Percentiles rank a stretch among this genome's conserved stretches.
Evolutionary conservation across 1,140 invertebrate genomes (phyloP).

Genomic region (Apis dorsata): DNA sequence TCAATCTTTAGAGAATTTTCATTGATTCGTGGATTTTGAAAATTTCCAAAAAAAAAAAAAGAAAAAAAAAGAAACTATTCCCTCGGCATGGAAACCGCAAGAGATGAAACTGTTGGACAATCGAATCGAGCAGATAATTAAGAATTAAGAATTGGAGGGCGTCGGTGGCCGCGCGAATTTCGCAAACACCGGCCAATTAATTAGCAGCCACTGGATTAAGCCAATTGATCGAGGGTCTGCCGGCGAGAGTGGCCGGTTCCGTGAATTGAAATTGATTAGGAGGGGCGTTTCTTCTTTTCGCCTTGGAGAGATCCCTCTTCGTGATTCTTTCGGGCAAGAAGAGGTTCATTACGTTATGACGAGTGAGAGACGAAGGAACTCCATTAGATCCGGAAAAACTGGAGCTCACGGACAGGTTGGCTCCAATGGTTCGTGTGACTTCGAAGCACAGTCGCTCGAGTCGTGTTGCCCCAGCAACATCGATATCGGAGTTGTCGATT

Average conservation of each 20-base stretch:
- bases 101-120: no score
- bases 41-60: no score
- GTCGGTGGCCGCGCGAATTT: slow-evolving; percentile 6
- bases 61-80: no score
- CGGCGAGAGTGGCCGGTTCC: neutral
- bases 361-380: slow-evolving; percentile 26
- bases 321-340: neutral
- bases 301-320: neutral
- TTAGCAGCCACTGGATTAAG: slow-evolving; percentile 29
- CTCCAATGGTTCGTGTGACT: neutral
- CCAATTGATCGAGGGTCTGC: slow-evolving; percentile 26
- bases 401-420: neutral
- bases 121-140: no score
- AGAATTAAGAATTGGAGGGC: slow-evolving; percentile 26
- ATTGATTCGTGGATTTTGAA: no score
- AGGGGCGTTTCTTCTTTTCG: slow-evolving; percentile 14
- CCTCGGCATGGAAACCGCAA: no score
- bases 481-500: neutral
- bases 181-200: slow-evolving; percentile 27
- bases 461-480: neutral
- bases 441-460: neutral
- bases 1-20: no score
- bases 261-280: slow-evolving; percentile 51
- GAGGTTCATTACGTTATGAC: slow-evolving; percentile 39
- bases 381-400: slow-evolving; percentile 44